phyloP scores from a whole-genome alignment of 2,888 invertebrate genomes.

The Polyommatus icarus region DNA sequence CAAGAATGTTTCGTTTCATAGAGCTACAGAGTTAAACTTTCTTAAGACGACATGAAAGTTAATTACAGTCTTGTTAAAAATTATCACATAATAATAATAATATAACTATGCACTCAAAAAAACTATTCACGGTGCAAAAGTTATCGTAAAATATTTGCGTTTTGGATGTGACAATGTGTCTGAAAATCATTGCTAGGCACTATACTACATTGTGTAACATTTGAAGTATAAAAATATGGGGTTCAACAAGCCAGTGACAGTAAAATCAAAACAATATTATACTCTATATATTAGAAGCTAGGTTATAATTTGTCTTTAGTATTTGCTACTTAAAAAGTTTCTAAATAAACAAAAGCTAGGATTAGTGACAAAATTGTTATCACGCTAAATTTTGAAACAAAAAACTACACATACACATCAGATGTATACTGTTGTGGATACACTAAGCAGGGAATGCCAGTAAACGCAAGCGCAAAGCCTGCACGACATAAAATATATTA shows the following conservation, averaged over 20 bases:
- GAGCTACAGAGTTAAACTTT: no score
- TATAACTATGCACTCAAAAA: neutral
- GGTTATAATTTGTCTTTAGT: neutral
- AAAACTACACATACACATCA: neutral
- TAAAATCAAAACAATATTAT: neutral
- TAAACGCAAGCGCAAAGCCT: neutral
- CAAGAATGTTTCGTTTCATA: no score
- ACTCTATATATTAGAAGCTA: neutral
- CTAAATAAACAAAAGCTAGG: neutral
- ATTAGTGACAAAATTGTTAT: constrained; percentile 6
- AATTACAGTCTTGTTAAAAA: no score
- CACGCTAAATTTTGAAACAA: neutral
- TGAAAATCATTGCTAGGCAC: neutral
- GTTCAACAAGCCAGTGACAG: neutral
- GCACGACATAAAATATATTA: neutral
- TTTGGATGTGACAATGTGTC: neutral
- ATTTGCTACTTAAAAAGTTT: neutral
- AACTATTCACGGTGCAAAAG: neutral
- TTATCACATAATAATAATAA: no score
- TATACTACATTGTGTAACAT: neutral
- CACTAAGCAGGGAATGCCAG: neutral
- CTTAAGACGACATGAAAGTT: no score
- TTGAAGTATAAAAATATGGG: neutral
- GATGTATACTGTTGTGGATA: neutral
- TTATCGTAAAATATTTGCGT: neutral